Evolutionary conservation across 1,140 invertebrate genomes (phyloP), one percentile per base, ranked within the genome.

Genomic region (Drosophila subobscura): DNA sequence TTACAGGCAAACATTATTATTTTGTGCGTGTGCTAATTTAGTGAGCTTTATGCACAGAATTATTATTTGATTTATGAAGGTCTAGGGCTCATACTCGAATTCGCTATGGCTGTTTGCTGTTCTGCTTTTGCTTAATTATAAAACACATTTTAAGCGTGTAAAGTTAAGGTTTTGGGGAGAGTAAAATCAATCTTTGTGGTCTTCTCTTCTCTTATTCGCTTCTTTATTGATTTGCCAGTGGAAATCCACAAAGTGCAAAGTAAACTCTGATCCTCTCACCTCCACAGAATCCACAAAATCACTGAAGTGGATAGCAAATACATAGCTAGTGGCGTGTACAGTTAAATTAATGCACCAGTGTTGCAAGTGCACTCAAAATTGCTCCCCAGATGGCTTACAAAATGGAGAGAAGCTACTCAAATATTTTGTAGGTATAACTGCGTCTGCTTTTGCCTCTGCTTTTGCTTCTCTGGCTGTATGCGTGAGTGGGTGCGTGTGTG

Each of bases 291-390:
- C 8, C 29, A 12, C 33, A 37, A 3, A 37, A 37, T 37, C 33
- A 37, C 3, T 47, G 25, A 47, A 55, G 25, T 41, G 49, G 41
- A 68, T 23, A 14, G 65, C 63, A 68, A 68, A 68, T 68, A 37
- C 5, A 6, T 6, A 27, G 5, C 5, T 0, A 5, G 25, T 27
- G 6, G 25, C 4, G 4, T 37, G 33, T 12, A 20, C 16, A 42
- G 50, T 55, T 68, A 56, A 66, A 68, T 53, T 56, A 68, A 68
- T 20, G 44, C 49, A 33, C 53, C 52, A 61, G 49, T 53, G 49
- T 37, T 12, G 10, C 33, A 37, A 12, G 33, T 33, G 58, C 65
- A 68, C 63, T 68, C 33, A 16, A 68, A 67, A 66, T 68, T 12
- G 33, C 3, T 37, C 0, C 33, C 33, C 33, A 37, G 25, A 33